phyloP scores from a whole-genome alignment of 2,888 invertebrate species.

The Xestia sexstrigata region DNA sequence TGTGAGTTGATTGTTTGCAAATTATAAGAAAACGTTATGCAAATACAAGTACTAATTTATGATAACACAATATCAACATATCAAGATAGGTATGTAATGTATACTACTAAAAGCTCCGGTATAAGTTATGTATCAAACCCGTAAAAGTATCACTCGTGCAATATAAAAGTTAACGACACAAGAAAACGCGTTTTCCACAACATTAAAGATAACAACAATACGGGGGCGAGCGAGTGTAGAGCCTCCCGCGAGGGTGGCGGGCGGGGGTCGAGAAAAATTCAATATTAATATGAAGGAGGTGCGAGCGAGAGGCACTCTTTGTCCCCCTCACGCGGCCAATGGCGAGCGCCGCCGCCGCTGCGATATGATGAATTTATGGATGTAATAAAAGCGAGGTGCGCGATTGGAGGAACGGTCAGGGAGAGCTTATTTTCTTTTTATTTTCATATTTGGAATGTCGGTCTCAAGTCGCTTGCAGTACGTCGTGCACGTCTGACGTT shows the following conservation, averaged over 20 bases:
- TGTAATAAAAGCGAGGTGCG: slow-evolving; percentile 93
- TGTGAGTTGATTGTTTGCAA: not conserved
- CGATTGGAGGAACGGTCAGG: slow-evolving; percentile 92
- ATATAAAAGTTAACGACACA: slow-evolving; percentile 91
- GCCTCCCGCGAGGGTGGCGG: slow-evolving; percentile 89
- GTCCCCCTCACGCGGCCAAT: slow-evolving; percentile 90
- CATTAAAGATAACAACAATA: slow-evolving; percentile 91
- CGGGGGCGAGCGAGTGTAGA: slow-evolving; percentile 90
- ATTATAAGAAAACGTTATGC: not conserved
- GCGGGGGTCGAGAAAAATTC: slow-evolving; percentile 93
- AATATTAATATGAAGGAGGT: slow-evolving; percentile 95
- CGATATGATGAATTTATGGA: slow-evolving; percentile 96
- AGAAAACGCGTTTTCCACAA: slow-evolving; percentile 91
- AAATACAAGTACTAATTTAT: not conserved
- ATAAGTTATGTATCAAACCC: slow-evolving; percentile 89
- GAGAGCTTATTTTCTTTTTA: slow-evolving; percentile 91
- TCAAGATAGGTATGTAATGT: slow-evolving; percentile 28
- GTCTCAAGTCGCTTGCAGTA: slow-evolving; percentile 82
- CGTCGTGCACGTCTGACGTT: slow-evolving; percentile 79
- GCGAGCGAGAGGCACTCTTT: slow-evolving; percentile 89
- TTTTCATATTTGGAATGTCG: slow-evolving; percentile 90
- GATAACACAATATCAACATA: slow-evolving; percentile 1
- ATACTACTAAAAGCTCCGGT: slow-evolving; percentile 69
- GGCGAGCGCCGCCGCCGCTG: slow-evolving; percentile 88
- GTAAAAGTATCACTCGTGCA: slow-evolving; percentile 90